These are phyloP conservation scores for Solenodon paradoxus DNA, from an alignment of 2,113 vertebrate species.

Conservation along the genomic window DNA sequence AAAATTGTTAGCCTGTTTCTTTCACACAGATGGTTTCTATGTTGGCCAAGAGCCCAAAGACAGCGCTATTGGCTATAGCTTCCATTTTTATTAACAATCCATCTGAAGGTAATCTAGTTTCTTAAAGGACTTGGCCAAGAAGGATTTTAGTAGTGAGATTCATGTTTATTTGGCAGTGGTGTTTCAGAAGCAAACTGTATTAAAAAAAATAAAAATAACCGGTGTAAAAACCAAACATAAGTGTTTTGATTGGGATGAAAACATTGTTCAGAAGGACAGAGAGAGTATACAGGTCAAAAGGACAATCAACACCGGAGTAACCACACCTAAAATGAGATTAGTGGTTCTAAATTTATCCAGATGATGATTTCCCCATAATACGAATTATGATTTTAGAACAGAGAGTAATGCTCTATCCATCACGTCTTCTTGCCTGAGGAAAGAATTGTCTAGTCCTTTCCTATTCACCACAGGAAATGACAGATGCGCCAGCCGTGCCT, in stretches of 20 bases:
- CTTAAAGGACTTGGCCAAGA: not conserved
- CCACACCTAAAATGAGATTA: not conserved
- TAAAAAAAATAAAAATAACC: not conserved
- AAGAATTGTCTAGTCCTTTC: not conserved
- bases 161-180: not conserved
- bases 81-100: constrained; percentile 56
- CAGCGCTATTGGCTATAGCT: not conserved
- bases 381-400: not conserved
- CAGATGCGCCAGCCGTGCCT: not conserved
- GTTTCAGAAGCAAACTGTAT: constrained; percentile 16
- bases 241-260: not conserved
- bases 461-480: not conserved
- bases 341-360: not conserved
- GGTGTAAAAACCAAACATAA: not conserved
- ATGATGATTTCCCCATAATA: not conserved
- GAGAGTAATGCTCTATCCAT: not conserved
- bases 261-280: not conserved
- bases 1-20: constrained; percentile 48
- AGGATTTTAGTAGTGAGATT: constrained; percentile 16
- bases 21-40: constrained; percentile 33
- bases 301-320: not conserved
- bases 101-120: constrained; percentile 52
- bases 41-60: constrained; percentile 47
- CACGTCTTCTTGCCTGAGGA: not conserved
- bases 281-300: not conserved